Evolutionary conservation across 2,797 vertebrate genomes (phyloP).

Genomic region (Scolopax rusticola): DNA sequence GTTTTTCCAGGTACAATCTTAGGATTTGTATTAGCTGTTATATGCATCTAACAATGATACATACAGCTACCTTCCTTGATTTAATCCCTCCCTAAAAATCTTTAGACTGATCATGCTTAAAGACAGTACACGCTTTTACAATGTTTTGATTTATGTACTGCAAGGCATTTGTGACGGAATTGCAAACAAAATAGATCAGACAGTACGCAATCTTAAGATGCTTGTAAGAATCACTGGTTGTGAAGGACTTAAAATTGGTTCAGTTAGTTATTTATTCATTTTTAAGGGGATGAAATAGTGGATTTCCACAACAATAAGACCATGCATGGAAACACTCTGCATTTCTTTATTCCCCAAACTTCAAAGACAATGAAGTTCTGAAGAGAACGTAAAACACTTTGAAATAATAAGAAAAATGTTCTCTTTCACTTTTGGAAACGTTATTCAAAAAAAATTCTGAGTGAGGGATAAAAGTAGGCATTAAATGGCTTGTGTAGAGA

Average conservation of each 20-base stretch:
- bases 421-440: background rate
- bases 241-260: background rate
- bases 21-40: background rate
- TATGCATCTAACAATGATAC: background rate
- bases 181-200: background rate
- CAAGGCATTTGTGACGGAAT: background rate
- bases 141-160: background rate
- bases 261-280: conserved; percentile 15
- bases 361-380: background rate
- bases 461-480: background rate
- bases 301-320: conserved; percentile 26
- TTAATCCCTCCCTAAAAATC: background rate
- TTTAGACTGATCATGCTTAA: background rate
- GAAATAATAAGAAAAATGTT: conserved; percentile 30
- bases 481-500: background rate
- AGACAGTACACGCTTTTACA: background rate
- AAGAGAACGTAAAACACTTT: conserved; percentile 12
- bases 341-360: background rate
- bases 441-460: background rate
- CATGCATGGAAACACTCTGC: background rate
- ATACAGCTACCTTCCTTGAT: background rate
- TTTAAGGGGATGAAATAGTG: background rate
- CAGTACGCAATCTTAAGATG: background rate
- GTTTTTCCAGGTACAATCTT: background rate
- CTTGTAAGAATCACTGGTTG: background rate